phyloP scores from a whole-genome alignment of 2,113 vertebrate species.

The Paratilapia polleni region DNA sequence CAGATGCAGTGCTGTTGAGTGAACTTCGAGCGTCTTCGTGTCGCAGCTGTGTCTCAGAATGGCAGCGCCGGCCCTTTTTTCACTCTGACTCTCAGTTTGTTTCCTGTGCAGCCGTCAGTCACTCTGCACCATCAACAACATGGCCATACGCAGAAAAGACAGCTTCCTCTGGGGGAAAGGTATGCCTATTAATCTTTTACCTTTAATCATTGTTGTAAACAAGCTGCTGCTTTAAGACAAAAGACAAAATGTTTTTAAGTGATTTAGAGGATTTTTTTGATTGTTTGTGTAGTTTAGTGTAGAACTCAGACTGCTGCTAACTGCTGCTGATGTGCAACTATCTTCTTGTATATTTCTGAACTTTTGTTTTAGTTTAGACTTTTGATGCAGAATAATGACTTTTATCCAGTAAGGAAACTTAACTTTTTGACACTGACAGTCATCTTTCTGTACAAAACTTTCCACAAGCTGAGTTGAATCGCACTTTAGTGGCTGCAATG shows the following conservation, averaged over 20 bases:
- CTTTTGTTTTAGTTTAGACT: background rate
- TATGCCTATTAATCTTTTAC: conserved; percentile 19
- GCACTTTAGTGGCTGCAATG: background rate
- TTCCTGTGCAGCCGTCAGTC: conserved; percentile 63
- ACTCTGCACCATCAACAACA: conserved; percentile 51
- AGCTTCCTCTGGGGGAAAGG: conserved; percentile 84
- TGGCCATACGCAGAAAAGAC: conserved; percentile 77
- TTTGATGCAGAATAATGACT: background rate
- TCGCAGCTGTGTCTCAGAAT: background rate
- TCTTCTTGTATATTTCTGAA: background rate
- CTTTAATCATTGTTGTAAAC: background rate
- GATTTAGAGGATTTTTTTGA: background rate
- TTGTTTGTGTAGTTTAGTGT: background rate
- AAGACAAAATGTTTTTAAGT: background rate
- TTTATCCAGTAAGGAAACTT: background rate
- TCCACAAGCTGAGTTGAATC: background rate
- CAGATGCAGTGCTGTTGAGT: background rate
- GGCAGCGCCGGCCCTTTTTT: conserved; percentile 39
- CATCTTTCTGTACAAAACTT: background rate
- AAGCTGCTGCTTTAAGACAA: background rate
- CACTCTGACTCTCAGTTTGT: conserved; percentile 13
- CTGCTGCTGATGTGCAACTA: background rate
- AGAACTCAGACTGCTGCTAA: background rate
- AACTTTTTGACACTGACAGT: background rate
- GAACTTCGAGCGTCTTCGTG: background rate